A percentile compares a stretch with the other conserved stretches of the same genome.
Conservation (phyloP, 1,140 invertebrate genomes). For the Leptonema lineaticorne region DNA sequence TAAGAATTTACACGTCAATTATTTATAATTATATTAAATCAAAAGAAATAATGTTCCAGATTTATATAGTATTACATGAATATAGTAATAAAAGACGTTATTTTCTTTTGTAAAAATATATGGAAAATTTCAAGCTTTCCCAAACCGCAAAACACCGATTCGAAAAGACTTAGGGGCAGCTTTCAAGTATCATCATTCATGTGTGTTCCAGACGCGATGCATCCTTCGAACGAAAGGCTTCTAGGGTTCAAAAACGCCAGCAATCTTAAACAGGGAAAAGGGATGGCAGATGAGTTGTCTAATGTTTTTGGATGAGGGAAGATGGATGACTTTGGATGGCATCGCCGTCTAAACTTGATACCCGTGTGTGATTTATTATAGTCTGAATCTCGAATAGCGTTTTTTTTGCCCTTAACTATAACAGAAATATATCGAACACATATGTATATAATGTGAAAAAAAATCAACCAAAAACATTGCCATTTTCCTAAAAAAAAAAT, state of each 20-base stretch:
- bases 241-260: background rate
- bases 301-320: constrained; percentile 39
- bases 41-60: too few species aligned
- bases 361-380: constrained; percentile 43
- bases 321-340: constrained; percentile 41
- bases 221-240: background rate
- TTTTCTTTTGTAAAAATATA: too few species aligned
- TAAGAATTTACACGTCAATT: too few species aligned
- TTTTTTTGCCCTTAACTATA: constrained; percentile 35
- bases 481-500: too few species aligned
- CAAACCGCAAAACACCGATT: background rate
- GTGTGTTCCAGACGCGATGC: constrained; percentile 7
- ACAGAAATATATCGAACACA: constrained; percentile 35
- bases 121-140: too few species aligned
- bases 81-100: too few species aligned
- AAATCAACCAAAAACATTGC: too few species aligned
- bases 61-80: too few species aligned
- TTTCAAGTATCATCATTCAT: background rate
- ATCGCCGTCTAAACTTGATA: constrained; percentile 42
- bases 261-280: background rate
- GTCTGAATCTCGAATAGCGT: constrained; percentile 39
- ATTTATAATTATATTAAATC: too few species aligned
- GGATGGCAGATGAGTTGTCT: constrained; percentile 26
- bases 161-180: background rate
- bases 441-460: too few species aligned